phyloP scores from a whole-genome alignment of 2,888 invertebrate genomes.

The Lasioglossum marginatum region DNA sequence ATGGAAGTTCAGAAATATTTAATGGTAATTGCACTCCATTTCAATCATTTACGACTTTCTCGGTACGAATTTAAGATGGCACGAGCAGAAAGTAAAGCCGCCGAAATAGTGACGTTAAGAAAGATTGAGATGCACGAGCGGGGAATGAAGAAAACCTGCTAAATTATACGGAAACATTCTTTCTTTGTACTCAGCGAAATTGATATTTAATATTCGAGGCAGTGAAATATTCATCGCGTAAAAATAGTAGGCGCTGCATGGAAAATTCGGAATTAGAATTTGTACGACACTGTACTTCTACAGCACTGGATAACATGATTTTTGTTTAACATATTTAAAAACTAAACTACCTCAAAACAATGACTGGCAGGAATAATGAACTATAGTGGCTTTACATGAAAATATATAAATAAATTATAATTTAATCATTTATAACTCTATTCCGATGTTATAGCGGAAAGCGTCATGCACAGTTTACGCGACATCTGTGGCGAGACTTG shows the following conservation, averaged over 20 bases:
- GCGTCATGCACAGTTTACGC: too few relatives aligned
- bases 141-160: slow-evolving; percentile 3
- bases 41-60: neutral
- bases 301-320: too few relatives aligned
- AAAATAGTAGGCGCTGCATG: neutral
- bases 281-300: too few relatives aligned
- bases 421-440: too few relatives aligned
- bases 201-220: neutral
- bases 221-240: neutral
- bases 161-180: slow-evolving; percentile 6
- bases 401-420: too few relatives aligned
- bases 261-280: neutral
- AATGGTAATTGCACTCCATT: neutral
- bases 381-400: too few relatives aligned
- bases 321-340: too few relatives aligned
- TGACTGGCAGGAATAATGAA: too few relatives aligned
- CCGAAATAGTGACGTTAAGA: neutral
- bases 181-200: neutral
- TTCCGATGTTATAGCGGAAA: too few relatives aligned
- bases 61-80: neutral
- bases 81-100: neutral
- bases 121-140: neutral
- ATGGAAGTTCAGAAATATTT: neutral
- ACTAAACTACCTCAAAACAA: too few relatives aligned
- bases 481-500: too few relatives aligned